Evolutionary conservation across 2,797 vertebrate species (phyloP), one percentile per base, ranked within the genome.

Genomic region (Pterois miles): DNA sequence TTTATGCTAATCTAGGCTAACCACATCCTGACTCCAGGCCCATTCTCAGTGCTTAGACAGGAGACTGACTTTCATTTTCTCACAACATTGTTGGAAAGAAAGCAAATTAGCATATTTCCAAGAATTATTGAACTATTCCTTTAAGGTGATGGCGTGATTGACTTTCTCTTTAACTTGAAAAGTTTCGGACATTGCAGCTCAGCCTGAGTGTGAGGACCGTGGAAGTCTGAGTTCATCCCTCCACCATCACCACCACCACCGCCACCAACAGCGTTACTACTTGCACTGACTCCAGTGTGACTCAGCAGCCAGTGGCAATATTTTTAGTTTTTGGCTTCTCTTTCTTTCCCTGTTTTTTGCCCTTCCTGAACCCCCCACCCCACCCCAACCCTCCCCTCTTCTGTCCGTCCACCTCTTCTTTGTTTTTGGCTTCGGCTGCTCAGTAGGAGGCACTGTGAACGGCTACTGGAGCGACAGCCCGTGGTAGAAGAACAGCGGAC

Each of bases 401-500:
- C 89, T 90, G 70, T 92, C 85, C 78, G 56, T 92, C 87, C 89
- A 88, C 92, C 87, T 90, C 83, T 85, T 88, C 84, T 85, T 82
- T 90, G 79, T 92, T 85, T 40, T 89, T 23, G 90, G 87, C 89
- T 91, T 59, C 77, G 85, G 88, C 86, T 80, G 71, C 82, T 89
- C 91, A 92, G 92, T 93, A 84, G 94, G 93, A 88, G 94, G 94
- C 86, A 92, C 95, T 38, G 92, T 95, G 90, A 96, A 94, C 73
- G 95, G 95, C 91, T 95, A 95, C 93, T 96, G 95, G 95, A 96
- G 93, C 81, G 95, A 96, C 95, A 95, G 94, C 85, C 93, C 94
- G 4, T 94, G 94, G 93, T 95, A 95, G 93, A 93, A 85, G 89
- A 94, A 81, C 78, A 92, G 81, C 20, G 13, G 81, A 78, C 25